Percentiles rank a stretch among this genome's conserved stretches.
phyloP scores from a whole-genome alignment of 2,888 invertebrate genomes.

The Epinotia nisella region DNA sequence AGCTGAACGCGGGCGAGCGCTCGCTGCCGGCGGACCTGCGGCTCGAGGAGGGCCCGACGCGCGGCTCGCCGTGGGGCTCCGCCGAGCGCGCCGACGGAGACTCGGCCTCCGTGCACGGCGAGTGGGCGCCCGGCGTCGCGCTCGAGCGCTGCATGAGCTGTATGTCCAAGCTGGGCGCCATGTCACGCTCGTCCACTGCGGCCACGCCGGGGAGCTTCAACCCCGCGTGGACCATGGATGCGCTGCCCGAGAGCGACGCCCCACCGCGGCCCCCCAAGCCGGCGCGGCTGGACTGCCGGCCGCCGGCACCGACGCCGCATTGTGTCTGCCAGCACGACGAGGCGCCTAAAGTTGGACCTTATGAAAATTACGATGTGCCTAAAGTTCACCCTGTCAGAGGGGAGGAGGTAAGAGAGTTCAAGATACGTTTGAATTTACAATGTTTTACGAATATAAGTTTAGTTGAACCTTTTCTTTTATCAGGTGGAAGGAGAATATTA shows the following conservation, averaged over 20 bases:
- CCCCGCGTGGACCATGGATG: constrained; percentile 85
- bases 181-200: constrained; percentile 87
- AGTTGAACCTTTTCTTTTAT: constrained; percentile 24
- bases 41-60: constrained; percentile 65
- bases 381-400: constrained; percentile 77
- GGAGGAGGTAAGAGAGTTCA: constrained; percentile 64
- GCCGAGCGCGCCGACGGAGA: constrained; percentile 48
- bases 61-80: constrained; percentile 70
- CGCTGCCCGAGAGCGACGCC: constrained; percentile 63
- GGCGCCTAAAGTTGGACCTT: constrained; percentile 79
- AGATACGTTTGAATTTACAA: not conserved
- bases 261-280: constrained; percentile 59
- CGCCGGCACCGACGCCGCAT: constrained; percentile 10
- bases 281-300: constrained; percentile 34
- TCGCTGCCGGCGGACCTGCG: constrained; percentile 72
- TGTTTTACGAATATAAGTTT: not conserved
- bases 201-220: constrained; percentile 82
- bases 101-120: constrained; percentile 33
- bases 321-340: constrained; percentile 22
- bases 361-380: constrained; percentile 92
- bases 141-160: constrained; percentile 90
- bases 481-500: constrained; percentile 86
- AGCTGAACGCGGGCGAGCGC: constrained; percentile 78
- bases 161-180: constrained; percentile 90
- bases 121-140: constrained; percentile 47